These are phyloP conservation scores for Pampusana beccarii DNA, from an alignment of 2,113 vertebrate species.

Conservation along the genomic window DNA sequence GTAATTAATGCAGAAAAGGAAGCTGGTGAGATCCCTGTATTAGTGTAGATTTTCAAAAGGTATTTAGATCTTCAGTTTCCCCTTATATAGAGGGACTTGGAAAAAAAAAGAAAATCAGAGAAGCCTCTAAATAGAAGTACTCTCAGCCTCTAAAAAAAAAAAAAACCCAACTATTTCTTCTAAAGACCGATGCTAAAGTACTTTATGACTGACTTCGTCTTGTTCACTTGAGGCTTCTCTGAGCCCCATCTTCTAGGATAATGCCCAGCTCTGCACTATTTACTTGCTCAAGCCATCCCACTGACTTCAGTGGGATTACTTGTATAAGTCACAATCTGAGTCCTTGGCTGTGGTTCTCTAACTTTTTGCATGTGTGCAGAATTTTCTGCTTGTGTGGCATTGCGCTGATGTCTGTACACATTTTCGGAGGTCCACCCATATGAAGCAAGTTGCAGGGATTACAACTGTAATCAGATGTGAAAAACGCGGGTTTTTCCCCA, in stretches of 20 bases:
- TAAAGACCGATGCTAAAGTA: conserved; percentile 37
- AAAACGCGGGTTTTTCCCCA: conserved; percentile 61
- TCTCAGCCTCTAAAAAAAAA: neutral
- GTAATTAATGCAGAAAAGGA: neutral
- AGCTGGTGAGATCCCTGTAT: neutral
- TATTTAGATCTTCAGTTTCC: neutral
- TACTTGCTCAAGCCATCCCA: conserved; percentile 46
- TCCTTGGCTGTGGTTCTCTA: conserved; percentile 50
- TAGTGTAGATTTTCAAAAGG: neutral
- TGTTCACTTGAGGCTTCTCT: conserved; percentile 36
- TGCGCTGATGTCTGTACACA: conserved; percentile 42
- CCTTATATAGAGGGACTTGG: neutral
- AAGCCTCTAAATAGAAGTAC: neutral
- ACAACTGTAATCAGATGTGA: conserved; percentile 67
- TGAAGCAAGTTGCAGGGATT: conserved; percentile 70
- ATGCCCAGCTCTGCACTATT: conserved; percentile 34
- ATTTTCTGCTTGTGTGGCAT: conserved; percentile 69
- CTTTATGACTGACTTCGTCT: conserved; percentile 55
- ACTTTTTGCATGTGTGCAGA: conserved; percentile 60
- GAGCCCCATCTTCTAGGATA: neutral
- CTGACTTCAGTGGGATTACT: conserved; percentile 65
- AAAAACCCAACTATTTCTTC: no score
- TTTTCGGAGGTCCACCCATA: conserved; percentile 58
- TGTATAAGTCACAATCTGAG: conserved; percentile 19
- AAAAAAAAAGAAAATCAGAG: neutral